A percentile compares a stretch with the other conserved stretches of the same genome.
phyloP scores from a whole-genome alignment of 2,113 vertebrate species.

The Centropristis striata region DNA sequence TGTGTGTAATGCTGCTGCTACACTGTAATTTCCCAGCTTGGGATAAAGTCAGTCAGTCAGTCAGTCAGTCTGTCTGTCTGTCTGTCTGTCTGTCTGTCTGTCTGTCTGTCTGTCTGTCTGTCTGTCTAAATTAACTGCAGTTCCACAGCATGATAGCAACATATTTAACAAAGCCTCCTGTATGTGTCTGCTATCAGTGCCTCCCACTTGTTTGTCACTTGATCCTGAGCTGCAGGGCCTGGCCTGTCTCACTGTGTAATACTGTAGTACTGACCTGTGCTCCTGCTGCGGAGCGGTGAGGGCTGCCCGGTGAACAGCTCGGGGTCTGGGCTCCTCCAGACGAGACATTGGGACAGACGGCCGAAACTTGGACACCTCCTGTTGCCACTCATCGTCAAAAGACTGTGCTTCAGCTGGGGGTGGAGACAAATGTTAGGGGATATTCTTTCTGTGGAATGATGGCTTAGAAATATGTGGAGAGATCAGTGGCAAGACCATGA shows the following conservation, averaged over 20 bases:
- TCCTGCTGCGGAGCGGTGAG: slow-evolving; percentile 61
- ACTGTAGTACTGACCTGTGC: slow-evolving; percentile 85
- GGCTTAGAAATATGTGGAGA: background rate
- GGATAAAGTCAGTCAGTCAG: too few relatives aligned
- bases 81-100: too few relatives aligned
- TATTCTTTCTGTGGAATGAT: background rate
- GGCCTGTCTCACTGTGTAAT: background rate
- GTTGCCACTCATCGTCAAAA: slow-evolving; percentile 94
- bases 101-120: too few relatives aligned
- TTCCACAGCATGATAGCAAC: background rate
- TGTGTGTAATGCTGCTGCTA: too few relatives aligned
- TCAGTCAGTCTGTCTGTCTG: too few relatives aligned
- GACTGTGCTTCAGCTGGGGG: slow-evolving; percentile 89
- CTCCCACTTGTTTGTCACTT: slow-evolving; percentile 32
- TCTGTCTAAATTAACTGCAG: background rate
- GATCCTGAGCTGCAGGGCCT: slow-evolving; percentile 32
- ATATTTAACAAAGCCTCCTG: background rate
- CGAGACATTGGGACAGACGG: slow-evolving; percentile 60
- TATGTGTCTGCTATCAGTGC: background rate
- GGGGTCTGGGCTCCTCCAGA: slow-evolving; percentile 76
- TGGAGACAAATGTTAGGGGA: slow-evolving; percentile 37
- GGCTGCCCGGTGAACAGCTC: slow-evolving; percentile 70
- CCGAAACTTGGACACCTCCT: slow-evolving; percentile 87
- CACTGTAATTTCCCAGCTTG: too few relatives aligned
- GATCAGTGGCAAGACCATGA: too few relatives aligned